Evolutionary conservation across 1,140 invertebrate species (phyloP).

Genomic region (Subanguina moxae): DNA sequence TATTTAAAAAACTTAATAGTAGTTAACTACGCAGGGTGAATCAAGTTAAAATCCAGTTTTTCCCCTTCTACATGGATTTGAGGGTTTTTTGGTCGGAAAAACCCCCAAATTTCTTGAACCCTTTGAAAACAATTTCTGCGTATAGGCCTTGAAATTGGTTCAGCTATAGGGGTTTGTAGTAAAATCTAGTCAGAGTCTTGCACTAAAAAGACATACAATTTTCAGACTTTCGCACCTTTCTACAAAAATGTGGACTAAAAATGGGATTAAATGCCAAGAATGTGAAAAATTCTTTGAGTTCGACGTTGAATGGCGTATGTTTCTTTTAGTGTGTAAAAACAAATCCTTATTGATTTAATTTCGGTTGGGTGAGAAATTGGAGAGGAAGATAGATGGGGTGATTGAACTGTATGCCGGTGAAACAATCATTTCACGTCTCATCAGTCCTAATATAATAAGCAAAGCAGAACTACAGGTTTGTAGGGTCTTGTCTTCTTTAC

Average conservation of each 20-base stretch:
- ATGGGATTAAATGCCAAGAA: constrained; percentile 24
- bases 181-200: too few relatives aligned
- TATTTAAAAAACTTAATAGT: too few relatives aligned
- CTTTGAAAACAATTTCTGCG: too few relatives aligned
- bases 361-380: constrained; percentile 28
- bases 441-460: constrained; percentile 26
- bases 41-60: too few relatives aligned
- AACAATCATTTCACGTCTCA: constrained; percentile 25
- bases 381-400: constrained; percentile 28
- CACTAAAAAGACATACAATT: not conserved
- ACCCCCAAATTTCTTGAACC: too few relatives aligned
- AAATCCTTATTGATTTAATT: constrained; percentile 16
- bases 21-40: too few relatives aligned
- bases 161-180: too few relatives aligned
- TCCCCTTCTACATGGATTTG: too few relatives aligned
- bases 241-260: constrained; percentile 22
- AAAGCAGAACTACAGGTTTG: constrained; percentile 26
- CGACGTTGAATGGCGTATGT: constrained; percentile 21
- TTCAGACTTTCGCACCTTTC: constrained; percentile 10
- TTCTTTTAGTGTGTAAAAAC: constrained; percentile 5
- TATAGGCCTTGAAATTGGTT: too few relatives aligned
- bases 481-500: too few relatives aligned
- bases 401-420: constrained; percentile 39
- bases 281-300: constrained; percentile 15
- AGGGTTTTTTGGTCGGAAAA: too few relatives aligned